Conservation (phyloP, 2,113 vertebrate genomes). For the Dryoscopus gambensis region DNA sequence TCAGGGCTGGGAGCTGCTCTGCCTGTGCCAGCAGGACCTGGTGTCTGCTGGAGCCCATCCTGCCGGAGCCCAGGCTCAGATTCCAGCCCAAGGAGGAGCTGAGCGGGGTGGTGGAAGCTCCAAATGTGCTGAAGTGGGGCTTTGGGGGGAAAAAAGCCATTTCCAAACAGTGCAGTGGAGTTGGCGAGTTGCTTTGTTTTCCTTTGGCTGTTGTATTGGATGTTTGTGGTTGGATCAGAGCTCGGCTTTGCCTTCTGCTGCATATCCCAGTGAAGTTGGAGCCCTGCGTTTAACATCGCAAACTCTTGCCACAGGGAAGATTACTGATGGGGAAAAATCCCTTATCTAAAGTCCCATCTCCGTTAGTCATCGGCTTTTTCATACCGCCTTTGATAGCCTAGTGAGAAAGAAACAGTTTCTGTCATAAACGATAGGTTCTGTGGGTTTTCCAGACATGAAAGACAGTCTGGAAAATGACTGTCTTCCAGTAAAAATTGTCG, state of each 20-base stretch:
- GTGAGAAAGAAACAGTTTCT: constrained; percentile 19
- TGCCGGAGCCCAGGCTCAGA: not conserved
- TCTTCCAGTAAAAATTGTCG: constrained; percentile 9
- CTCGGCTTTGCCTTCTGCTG: constrained; percentile 1
- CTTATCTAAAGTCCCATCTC: constrained; percentile 37
- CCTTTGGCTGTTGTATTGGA: constrained; percentile 42
- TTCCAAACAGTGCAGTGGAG: not conserved
- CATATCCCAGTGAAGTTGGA: not conserved
- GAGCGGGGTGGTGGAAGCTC: not conserved
- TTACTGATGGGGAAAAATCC: not conserved
- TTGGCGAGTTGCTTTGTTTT: constrained; percentile 26
- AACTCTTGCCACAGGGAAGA: not conserved
- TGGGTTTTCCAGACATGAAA: constrained; percentile 35
- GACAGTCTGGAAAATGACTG: not conserved
- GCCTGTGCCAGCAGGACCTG: not conserved
- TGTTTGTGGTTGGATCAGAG: constrained; percentile 39
- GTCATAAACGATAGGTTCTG: not conserved
- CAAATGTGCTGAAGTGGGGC: not conserved
- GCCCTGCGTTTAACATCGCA: not conserved
- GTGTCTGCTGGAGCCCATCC: not conserved
- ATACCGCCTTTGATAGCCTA: not conserved
- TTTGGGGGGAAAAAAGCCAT: not conserved
- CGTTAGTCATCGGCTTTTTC: constrained; percentile 24
- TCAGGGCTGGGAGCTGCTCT: not conserved
- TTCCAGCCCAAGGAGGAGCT: not conserved